Evolutionary conservation across 2,113 vertebrate genomes (phyloP).

Genomic region (Menidia beryllina): DNA sequence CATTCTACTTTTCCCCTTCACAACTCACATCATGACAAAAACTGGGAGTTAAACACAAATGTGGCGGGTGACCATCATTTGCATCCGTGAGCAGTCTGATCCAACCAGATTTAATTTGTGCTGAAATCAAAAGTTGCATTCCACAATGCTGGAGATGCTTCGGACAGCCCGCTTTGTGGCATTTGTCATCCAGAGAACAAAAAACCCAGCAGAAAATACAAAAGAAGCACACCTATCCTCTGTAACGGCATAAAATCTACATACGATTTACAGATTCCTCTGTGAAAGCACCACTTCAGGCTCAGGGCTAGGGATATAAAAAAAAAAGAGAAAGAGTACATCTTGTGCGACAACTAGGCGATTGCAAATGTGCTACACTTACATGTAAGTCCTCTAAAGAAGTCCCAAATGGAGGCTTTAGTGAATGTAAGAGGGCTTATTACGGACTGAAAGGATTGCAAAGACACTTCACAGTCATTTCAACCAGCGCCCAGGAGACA

Average conservation of each 20-base stretch:
- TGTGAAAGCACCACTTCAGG: background rate
- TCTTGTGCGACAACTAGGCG: background rate
- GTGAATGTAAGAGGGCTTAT: slow-evolving; percentile 1
- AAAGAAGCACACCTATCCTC: background rate
- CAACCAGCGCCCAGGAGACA: slow-evolving; percentile 16
- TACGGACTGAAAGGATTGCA: slow-evolving; percentile 14
- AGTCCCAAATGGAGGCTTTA: background rate
- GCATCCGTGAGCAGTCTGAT: background rate
- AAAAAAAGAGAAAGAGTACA: background rate
- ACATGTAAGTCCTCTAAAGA: slow-evolving; percentile 6
- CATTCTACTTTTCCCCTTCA: no score
- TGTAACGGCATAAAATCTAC: background rate
- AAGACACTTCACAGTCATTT: slow-evolving; percentile 5
- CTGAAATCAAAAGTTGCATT: background rate
- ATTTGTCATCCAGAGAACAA: background rate
- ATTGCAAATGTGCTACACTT: background rate
- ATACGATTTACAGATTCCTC: background rate
- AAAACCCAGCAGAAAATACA: background rate
- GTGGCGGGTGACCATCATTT: background rate
- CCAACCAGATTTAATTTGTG: background rate
- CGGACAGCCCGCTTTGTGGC: background rate
- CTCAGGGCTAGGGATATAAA: background rate
- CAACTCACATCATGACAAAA: no score
- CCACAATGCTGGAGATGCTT: background rate
- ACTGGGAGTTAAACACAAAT: no score